phyloP scores from a whole-genome alignment of 2,888 invertebrate genomes.

The Timema cristinae region DNA sequence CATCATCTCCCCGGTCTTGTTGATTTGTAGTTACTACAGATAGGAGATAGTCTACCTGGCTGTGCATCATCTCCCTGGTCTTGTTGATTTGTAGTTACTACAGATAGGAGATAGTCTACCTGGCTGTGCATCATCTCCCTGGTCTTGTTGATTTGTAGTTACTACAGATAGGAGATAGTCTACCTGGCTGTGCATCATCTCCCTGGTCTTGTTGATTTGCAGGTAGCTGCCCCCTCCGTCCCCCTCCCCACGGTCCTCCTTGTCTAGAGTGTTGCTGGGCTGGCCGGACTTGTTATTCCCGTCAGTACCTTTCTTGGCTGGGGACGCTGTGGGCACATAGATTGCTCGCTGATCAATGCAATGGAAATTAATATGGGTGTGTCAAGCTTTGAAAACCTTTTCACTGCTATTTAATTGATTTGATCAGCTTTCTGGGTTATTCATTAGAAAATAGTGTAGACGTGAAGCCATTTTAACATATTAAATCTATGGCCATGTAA shows the following conservation, averaged over 20 bases:
- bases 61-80: too few species aligned
- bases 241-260: constrained; percentile 23
- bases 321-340: constrained; percentile 34
- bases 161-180: too few species aligned
- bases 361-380: constrained; percentile 1
- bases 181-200: constrained; percentile 37
- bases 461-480: too few species aligned
- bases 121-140: too few species aligned
- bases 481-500: too few species aligned
- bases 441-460: too few species aligned
- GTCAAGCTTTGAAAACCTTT: not conserved
- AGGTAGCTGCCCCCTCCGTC: constrained; percentile 28
- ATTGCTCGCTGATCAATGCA: not conserved
- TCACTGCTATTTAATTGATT: not conserved
- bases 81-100: too few species aligned
- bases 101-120: too few species aligned
- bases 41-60: too few species aligned
- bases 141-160: too few species aligned
- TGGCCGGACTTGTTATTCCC: constrained; percentile 22
- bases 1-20: too few species aligned
- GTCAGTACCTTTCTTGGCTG: constrained; percentile 32
- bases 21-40: too few species aligned
- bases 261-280: constrained; percentile 30
- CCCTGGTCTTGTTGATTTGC: constrained; percentile 36
- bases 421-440: not conserved